Evolutionary conservation across 2,113 vertebrate species (phyloP).

Genomic region (Brachypteracias leptosomus): DNA sequence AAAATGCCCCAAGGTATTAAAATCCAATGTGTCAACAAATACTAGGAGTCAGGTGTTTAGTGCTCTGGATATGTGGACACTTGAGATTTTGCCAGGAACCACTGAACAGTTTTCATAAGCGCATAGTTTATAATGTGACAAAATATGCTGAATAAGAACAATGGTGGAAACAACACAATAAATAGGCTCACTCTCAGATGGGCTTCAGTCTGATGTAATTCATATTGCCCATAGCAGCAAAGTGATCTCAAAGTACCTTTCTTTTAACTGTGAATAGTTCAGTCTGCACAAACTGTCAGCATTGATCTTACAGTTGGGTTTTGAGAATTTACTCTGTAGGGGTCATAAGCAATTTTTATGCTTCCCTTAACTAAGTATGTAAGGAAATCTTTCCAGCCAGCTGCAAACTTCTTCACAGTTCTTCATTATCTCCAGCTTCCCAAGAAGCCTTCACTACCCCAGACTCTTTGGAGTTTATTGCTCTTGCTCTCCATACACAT

Average conservation of each 20-base stretch:
- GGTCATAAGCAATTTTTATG: neutral
- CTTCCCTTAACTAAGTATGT: neutral
- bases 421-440: neutral
- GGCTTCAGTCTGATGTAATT: neutral
- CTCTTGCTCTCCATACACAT: neutral
- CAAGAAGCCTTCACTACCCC: neutral
- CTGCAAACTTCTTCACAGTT: neutral
- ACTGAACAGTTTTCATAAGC: neutral
- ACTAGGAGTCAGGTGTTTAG: conserved; percentile 10
- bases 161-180: neutral
- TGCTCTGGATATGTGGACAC: neutral
- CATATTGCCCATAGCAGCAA: neutral
- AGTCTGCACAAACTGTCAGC: neutral
- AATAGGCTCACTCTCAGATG: neutral
- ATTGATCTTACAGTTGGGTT: neutral
- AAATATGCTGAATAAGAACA: conserved; percentile 31
- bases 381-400: neutral
- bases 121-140: neutral
- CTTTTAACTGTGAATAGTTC: neutral
- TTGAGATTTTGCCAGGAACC: conserved; percentile 15
- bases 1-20: conserved; percentile 30
- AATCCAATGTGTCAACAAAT: conserved; percentile 32
- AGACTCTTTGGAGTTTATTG: neutral
- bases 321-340: neutral
- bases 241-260: neutral